Percentiles rank a stretch among this genome's conserved stretches.
These are phyloP conservation scores for Contarinia nasturtii DNA, from an alignment of 1,140 invertebrate genomes.

Conservation along the genomic window DNA sequence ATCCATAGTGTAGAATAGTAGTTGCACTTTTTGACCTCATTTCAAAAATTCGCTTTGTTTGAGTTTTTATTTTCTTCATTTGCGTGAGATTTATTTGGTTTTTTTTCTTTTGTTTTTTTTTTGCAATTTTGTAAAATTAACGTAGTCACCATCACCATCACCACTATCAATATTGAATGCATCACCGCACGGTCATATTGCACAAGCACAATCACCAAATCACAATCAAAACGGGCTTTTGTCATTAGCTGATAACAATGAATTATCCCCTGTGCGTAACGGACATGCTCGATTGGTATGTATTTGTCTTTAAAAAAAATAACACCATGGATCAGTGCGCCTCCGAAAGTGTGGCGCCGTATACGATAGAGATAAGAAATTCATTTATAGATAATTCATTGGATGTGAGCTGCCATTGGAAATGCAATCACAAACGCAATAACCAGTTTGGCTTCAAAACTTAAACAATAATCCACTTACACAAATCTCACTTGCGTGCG, in stretches of 20 bases:
- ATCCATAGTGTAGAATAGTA: too few relatives aligned
- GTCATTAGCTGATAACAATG: slow-evolving; percentile 1
- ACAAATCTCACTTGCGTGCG: too few relatives aligned
- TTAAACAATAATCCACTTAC: too few relatives aligned
- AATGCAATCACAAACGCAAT: too few relatives aligned
- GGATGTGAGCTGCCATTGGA: too few relatives aligned
- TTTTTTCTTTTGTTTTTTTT: background rate
- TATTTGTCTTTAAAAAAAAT: too few relatives aligned
- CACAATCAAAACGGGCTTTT: slow-evolving; percentile 3
- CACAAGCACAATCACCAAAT: slow-evolving; percentile 2
- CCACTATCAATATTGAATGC: slow-evolving; percentile 4
- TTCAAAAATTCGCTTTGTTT: background rate
- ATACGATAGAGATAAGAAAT: too few relatives aligned
- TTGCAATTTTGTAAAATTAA: background rate
- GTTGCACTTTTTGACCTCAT: background rate
- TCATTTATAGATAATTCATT: too few relatives aligned
- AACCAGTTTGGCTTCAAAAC: too few relatives aligned
- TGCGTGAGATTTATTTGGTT: background rate
- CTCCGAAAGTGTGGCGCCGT: too few relatives aligned
- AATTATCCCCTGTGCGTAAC: background rate
- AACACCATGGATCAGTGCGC: too few relatives aligned
- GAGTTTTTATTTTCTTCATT: background rate
- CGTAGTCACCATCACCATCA: slow-evolving; percentile 3
- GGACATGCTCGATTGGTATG: slow-evolving; percentile 6
- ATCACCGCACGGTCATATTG: slow-evolving; percentile 4